These are phyloP conservation scores for Halcyon leucocephala DNA, from an alignment of 2,797 vertebrate genomes.

Conservation along the genomic window DNA sequence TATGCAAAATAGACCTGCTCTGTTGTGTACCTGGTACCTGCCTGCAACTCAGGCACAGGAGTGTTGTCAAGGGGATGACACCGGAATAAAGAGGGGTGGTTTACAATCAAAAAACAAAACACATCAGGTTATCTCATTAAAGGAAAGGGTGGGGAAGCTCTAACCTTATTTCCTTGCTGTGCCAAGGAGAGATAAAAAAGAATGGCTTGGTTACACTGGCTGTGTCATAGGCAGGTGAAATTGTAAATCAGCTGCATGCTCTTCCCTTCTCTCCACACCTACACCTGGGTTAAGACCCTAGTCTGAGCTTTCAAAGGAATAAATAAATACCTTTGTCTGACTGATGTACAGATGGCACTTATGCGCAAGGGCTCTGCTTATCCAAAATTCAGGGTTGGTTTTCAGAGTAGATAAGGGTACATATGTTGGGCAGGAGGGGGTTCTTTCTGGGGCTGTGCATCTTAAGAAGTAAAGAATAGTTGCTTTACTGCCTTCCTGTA, in stretches of 20 bases:
- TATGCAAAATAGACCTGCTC: accelerated
- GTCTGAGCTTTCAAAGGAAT: neutral
- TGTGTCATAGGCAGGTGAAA: neutral
- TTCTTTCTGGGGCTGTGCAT: neutral
- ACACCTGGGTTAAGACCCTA: neutral
- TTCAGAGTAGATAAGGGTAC: neutral
- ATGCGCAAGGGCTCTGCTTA: neutral
- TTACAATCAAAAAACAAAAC: neutral
- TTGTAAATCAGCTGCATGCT: neutral
- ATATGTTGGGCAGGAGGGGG: neutral
- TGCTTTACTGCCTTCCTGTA: neutral
- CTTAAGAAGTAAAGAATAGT: neutral
- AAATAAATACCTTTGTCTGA: neutral
- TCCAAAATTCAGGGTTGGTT: neutral
- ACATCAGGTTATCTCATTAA: neutral
- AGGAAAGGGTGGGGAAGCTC: neutral
- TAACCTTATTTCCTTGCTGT: neutral
- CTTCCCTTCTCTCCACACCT: neutral
- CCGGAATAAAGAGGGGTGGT: neutral
- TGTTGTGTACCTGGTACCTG: accelerated
- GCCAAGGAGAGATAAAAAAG: neutral
- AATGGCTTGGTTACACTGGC: neutral
- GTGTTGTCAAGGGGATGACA: too few species aligned
- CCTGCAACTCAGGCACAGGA: accelerated
- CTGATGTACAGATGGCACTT: neutral